Evolutionary conservation across 2,113 vertebrate genomes (phyloP).

Genomic region (Vulpes lagopus): DNA sequence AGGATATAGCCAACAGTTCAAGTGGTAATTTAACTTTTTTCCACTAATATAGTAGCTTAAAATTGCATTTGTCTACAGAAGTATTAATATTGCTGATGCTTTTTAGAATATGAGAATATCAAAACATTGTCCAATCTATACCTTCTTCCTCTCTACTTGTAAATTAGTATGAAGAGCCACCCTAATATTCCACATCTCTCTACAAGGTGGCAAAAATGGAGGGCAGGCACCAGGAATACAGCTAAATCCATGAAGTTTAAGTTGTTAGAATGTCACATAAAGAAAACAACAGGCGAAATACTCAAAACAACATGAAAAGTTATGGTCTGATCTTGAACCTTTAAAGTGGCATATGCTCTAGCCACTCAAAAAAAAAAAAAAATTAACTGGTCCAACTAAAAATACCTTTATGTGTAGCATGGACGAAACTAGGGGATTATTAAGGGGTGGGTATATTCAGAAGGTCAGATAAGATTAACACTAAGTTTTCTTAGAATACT

Average conservation of each 20-base stretch:
- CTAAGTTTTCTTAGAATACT: conserved; percentile 6
- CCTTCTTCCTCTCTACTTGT: neutral
- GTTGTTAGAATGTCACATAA: conserved; percentile 8
- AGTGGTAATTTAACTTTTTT: neutral
- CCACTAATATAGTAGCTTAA: conserved; percentile 6
- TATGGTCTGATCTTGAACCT: neutral
- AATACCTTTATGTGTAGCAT: neutral
- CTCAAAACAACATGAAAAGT: conserved; percentile 26
- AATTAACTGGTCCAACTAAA: neutral
- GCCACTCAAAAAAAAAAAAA: neutral
- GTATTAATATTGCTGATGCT: neutral
- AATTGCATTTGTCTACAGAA: neutral
- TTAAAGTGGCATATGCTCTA: neutral
- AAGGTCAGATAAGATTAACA: neutral
- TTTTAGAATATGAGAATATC: conserved; percentile 5
- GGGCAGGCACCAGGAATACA: neutral
- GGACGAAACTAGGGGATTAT: neutral
- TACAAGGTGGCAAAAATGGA: conserved; percentile 16
- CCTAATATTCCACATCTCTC: neutral
- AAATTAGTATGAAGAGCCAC: neutral
- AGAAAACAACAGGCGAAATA: conserved; percentile 14
- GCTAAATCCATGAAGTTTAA: neutral
- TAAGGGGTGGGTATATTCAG: neutral
- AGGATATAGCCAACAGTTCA: neutral
- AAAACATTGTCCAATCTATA: neutral